Evolutionary conservation across 1,140 invertebrate genomes (phyloP).

Genomic region (Drosophila pruinosa): DNA sequence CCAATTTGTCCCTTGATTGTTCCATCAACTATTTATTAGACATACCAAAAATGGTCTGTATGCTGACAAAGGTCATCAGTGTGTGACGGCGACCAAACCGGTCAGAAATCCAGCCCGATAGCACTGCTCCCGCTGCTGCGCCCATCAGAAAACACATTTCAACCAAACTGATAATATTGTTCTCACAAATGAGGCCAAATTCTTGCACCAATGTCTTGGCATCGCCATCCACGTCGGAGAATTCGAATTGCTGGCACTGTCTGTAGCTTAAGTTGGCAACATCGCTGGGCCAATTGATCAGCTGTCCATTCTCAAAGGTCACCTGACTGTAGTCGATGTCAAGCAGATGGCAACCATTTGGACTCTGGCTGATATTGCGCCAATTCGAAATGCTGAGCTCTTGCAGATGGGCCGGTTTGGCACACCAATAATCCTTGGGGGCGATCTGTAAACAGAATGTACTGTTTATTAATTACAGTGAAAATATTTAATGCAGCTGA

Average conservation of each 20-base stretch:
- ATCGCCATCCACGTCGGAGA: conserved; percentile 84
- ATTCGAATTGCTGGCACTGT: conserved; percentile 87
- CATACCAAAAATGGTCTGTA: conserved; percentile 73
- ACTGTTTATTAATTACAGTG: background rate
- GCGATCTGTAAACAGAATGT: conserved; percentile 82
- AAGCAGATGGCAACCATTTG: conserved; percentile 83
- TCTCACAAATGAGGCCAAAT: conserved; percentile 86
- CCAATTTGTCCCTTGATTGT: conserved; percentile 35
- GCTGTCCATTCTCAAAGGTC: conserved; percentile 33
- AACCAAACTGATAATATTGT: conserved; percentile 85
- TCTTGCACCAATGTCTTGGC: conserved; percentile 86
- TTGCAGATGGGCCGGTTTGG: conserved; percentile 84
- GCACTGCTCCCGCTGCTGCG: conserved; percentile 88
- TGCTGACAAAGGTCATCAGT: conserved; percentile 85
- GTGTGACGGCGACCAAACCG: conserved; percentile 89
- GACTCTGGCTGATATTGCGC: conserved; percentile 86
- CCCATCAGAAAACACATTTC: conserved; percentile 89
- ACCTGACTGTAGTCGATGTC: conserved; percentile 65
- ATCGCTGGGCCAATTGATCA: conserved; percentile 57
- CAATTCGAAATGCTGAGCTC: conserved; percentile 83
- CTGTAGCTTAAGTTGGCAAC: conserved; percentile 38
- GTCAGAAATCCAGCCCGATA: conserved; percentile 88
- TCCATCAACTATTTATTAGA: conserved; percentile 40
- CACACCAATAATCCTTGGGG: conserved; percentile 86
- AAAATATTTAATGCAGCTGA: too few relatives aligned